Percentiles rank a stretch among this genome's conserved stretches.
phyloP scores from a whole-genome alignment of 2,888 invertebrate species.

The Isoperla grammatica region DNA sequence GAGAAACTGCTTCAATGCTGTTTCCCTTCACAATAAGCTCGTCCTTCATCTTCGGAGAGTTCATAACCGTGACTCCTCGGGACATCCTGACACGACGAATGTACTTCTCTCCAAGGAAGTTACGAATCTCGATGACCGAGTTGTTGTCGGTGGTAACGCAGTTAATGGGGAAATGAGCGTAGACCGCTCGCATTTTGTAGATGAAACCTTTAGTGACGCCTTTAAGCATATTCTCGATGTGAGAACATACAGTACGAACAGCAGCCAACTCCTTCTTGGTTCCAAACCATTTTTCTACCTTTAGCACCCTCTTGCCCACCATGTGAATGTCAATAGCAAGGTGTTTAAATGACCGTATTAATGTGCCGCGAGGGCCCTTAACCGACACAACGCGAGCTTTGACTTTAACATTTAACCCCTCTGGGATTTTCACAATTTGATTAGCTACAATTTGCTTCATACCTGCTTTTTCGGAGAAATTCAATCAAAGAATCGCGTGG shows the following conservation, averaged over 20 bases:
- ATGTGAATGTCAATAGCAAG: constrained; percentile 88
- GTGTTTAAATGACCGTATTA: constrained; percentile 93
- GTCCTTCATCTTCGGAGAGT: constrained; percentile 94
- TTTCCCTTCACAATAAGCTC: constrained; percentile 96
- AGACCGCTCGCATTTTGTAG: constrained; percentile 99
- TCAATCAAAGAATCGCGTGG: no score
- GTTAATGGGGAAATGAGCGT: constrained; percentile 99
- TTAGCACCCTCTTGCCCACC: constrained; percentile 60
- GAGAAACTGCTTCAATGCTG: constrained; percentile 93
- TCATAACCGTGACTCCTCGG: constrained; percentile 85
- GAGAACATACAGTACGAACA: constrained; percentile 96
- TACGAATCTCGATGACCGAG: constrained; percentile 89
- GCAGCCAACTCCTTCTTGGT: constrained; percentile 97
- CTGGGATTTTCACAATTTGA: constrained; percentile 92
- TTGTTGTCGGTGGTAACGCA: constrained; percentile 75
- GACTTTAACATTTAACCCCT: constrained; percentile 81
- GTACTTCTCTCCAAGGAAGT: constrained; percentile 98
- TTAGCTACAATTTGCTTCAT: constrained; percentile 94
- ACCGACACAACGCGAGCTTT: constrained; percentile 90
- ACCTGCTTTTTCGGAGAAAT: no score
- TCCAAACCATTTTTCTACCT: constrained; percentile 98
- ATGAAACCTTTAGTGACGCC: constrained; percentile 82
- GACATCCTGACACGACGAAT: constrained; percentile 94
- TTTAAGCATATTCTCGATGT: constrained; percentile 99
- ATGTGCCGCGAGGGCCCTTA: constrained; percentile 85